phyloP scores from a whole-genome alignment of 2,797 vertebrate genomes.

The Streptopelia turtur region DNA sequence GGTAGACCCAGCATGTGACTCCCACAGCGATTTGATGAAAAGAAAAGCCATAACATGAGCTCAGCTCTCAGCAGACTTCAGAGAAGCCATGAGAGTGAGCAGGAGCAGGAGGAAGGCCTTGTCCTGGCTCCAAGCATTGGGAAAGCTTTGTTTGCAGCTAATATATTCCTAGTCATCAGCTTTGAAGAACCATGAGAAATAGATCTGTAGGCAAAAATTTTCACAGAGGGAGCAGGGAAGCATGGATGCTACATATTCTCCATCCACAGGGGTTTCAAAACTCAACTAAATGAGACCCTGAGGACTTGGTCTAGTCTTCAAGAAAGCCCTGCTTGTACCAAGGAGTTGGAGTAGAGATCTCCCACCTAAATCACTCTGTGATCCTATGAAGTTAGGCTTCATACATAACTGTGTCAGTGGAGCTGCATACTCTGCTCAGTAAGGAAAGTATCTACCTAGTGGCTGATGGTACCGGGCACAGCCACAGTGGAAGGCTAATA shows the following conservation, averaged over 20 bases:
- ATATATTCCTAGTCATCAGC: background rate
- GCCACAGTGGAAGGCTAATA: background rate
- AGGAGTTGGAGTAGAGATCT: background rate
- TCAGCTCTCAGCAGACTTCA: background rate
- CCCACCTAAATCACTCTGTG: background rate
- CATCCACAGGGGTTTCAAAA: background rate
- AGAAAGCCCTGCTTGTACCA: background rate
- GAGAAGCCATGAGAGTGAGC: background rate
- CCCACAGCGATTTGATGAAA: background rate
- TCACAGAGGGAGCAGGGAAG: background rate
- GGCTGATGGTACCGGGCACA: too few relatives aligned
- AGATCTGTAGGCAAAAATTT: background rate
- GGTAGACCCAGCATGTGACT: background rate
- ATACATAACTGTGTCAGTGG: fast-evolving
- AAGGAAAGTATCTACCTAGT: background rate
- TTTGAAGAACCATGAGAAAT: background rate
- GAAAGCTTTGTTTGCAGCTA: background rate
- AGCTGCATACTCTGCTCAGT: background rate
- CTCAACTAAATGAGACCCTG: background rate
- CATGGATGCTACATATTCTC: fast-evolving
- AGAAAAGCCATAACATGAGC: background rate
- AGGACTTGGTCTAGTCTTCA: background rate
- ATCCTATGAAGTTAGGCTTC: background rate
- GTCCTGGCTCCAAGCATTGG: fast-evolving
- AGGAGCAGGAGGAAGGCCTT: fast-evolving